Percentiles rank a stretch among this genome's conserved stretches.
Conservation (phyloP, 2,888 invertebrate species). For the Athetis lepigone region DNA sequence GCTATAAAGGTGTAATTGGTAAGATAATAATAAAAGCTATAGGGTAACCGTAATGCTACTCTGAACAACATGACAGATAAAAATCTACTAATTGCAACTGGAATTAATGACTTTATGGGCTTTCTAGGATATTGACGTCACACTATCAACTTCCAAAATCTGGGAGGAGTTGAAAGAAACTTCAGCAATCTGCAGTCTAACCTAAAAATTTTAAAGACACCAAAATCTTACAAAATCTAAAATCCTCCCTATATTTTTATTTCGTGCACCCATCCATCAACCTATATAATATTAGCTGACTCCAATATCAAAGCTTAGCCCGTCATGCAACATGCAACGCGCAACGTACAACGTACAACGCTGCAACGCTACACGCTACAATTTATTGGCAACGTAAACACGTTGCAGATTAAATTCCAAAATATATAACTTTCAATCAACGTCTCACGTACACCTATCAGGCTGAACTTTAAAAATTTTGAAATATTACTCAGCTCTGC, state of each 20-base stretch:
- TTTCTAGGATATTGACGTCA: too few species aligned
- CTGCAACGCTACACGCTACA: too few species aligned
- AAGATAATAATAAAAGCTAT: too few species aligned
- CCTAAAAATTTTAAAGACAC: background rate
- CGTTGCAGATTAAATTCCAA: conserved; percentile 75
- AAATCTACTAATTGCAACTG: too few species aligned
- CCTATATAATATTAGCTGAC: conserved; percentile 35
- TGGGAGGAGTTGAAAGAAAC: background rate
- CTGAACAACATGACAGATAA: too few species aligned
- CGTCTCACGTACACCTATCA: conserved; percentile 73
- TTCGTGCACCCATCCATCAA: conserved; percentile 42
- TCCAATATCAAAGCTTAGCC: conserved; percentile 47
- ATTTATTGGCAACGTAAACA: conserved; percentile 69
- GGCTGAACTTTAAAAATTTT: conserved; percentile 81
- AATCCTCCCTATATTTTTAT: conserved; percentile 12
- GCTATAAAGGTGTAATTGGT: background rate
- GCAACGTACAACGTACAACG: conserved; percentile 44
- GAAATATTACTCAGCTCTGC: conserved; percentile 79
- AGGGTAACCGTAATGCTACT: too few species aligned
- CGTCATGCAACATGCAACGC: conserved; percentile 40
- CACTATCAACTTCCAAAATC: too few species aligned
- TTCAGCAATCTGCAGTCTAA: background rate
- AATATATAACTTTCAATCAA: conserved; percentile 82
- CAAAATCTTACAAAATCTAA: conserved; percentile 2
- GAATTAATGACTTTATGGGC: too few species aligned